Evolutionary conservation across 1,140 invertebrate species (phyloP).

Genomic region (Coelopa frigida): DNA sequence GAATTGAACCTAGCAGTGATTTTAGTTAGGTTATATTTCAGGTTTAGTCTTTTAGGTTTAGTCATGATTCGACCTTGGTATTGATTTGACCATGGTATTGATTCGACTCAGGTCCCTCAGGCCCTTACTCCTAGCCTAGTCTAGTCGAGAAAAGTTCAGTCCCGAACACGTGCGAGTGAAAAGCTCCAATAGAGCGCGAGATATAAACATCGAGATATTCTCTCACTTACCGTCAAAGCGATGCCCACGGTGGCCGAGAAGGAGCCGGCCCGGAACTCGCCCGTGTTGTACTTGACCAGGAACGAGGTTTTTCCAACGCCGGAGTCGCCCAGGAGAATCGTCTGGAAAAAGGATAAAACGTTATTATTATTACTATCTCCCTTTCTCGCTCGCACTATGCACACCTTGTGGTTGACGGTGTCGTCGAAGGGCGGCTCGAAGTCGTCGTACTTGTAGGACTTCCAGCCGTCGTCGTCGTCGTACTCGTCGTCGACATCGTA

Average conservation of each 20-base stretch:
- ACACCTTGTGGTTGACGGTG: constrained; percentile 37
- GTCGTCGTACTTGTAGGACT: constrained; percentile 41
- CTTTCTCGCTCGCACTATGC: not conserved
- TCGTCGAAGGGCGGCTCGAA: constrained; percentile 37
- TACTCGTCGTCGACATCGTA: constrained; percentile 27
- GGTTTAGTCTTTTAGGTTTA: too few relatives aligned
- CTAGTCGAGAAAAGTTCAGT: too few relatives aligned
- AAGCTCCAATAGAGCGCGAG: too few relatives aligned
- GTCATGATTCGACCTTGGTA: too few relatives aligned
- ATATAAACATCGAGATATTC: too few relatives aligned
- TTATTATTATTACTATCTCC: not conserved
- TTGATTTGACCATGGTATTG: too few relatives aligned
- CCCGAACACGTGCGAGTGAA: too few relatives aligned
- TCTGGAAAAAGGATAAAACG: constrained; percentile 15
- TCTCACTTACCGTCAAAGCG: constrained; percentile 61
- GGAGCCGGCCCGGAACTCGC: constrained; percentile 83
- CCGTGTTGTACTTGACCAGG: constrained; percentile 92
- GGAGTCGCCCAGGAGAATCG: constrained; percentile 70
- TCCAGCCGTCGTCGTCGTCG: constrained; percentile 43
- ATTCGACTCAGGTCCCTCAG: too few relatives aligned
- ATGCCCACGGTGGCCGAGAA: constrained; percentile 92
- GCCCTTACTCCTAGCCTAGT: too few relatives aligned
- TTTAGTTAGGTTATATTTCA: too few relatives aligned
- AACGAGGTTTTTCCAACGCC: constrained; percentile 93
- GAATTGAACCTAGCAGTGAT: too few relatives aligned